These are phyloP conservation scores for Nowickia ferox DNA, from an alignment of 2,888 invertebrate genomes.

Conservation along the genomic window DNA sequence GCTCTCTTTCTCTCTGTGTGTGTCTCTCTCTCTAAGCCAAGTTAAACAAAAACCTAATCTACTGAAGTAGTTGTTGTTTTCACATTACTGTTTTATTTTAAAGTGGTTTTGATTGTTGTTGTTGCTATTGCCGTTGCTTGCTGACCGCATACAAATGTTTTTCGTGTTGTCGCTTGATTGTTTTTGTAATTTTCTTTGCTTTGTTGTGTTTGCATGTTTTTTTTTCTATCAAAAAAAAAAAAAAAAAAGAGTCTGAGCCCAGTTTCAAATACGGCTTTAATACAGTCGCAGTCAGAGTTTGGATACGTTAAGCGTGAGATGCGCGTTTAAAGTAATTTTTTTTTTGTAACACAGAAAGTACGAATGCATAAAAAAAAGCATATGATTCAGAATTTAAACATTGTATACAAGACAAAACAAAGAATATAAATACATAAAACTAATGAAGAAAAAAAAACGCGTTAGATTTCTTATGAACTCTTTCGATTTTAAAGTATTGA, in stretches of 20 bases:
- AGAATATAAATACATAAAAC: constrained; percentile 19
- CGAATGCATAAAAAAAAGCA: constrained; percentile 17
- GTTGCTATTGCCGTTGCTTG: constrained; percentile 58
- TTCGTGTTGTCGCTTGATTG: neutral
- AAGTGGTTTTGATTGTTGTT: constrained; percentile 37
- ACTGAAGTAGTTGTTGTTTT: constrained; percentile 24
- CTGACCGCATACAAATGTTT: constrained; percentile 44
- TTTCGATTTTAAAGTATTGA: constrained; percentile 44
- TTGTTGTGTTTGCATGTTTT: constrained; percentile 15
- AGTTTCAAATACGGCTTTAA: constrained; percentile 67
- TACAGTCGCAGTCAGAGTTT: constrained; percentile 74
- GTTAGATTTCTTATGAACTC: constrained; percentile 21
- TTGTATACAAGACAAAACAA: neutral
- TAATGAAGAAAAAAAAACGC: constrained; percentile 54
- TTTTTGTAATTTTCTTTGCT: constrained; percentile 14
- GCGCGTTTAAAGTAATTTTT: constrained; percentile 53
- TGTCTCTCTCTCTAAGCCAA: neutral
- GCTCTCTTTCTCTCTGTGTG: constrained; percentile 13
- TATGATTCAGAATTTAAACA: constrained; percentile 41
- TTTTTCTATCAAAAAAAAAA: neutral
- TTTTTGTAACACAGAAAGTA: neutral
- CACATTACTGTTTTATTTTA: constrained; percentile 33
- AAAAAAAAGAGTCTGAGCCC: constrained; percentile 68
- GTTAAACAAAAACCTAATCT: neutral
- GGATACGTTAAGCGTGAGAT: constrained; percentile 72